phyloP scores from a whole-genome alignment of 1,140 invertebrate species.

The Tribolium madens region DNA sequence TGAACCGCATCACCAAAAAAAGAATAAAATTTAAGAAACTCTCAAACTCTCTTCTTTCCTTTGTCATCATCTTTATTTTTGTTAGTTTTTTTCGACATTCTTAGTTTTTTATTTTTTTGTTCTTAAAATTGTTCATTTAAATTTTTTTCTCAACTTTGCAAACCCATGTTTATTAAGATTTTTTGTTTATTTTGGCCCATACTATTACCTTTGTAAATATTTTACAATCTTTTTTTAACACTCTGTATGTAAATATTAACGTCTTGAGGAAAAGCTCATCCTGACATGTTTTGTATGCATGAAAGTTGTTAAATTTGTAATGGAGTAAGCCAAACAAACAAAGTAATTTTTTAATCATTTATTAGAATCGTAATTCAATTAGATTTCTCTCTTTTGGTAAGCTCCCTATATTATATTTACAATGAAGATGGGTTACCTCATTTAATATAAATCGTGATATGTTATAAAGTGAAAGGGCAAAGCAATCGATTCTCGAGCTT shows the following conservation, averaged over 20 bases:
- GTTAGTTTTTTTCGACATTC: too few species aligned
- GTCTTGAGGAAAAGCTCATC: background rate
- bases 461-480: slow-evolving; percentile 11
- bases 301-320: background rate
- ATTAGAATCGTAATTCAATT: background rate
- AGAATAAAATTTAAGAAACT: too few species aligned
- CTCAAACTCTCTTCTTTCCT: too few species aligned
- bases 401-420: background rate
- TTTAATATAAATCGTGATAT: slow-evolving; percentile 12
- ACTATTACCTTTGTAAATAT: too few species aligned
- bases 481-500: background rate
- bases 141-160: too few species aligned
- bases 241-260: background rate
- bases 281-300: background rate
- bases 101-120: too few species aligned
- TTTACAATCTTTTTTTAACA: too few species aligned
- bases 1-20: too few species aligned
- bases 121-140: too few species aligned
- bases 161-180: too few species aligned
- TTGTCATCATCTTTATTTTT: too few species aligned
- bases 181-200: too few species aligned
- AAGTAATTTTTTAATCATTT: background rate
- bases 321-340: background rate
- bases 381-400: background rate
- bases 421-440: slow-evolving; percentile 1